A percentile compares a stretch with the other conserved stretches of the same genome.
These are phyloP conservation scores for Syrrhaptes paradoxus DNA, from an alignment of 2,113 vertebrate genomes.

Conservation along the genomic window DNA sequence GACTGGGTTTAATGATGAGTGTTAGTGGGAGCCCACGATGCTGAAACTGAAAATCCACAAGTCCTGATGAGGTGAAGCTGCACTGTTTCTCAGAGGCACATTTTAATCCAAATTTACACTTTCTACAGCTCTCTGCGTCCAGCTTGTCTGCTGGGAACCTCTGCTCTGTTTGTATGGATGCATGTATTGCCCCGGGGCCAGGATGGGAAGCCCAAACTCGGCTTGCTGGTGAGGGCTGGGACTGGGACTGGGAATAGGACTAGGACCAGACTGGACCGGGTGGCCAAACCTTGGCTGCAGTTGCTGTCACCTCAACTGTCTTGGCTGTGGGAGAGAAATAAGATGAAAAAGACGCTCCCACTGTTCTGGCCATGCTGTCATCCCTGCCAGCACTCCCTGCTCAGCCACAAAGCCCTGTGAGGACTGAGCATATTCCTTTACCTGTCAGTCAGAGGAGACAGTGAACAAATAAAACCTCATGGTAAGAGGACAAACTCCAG, in stretches of 20 bases:
- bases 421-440: not conserved
- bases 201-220: not conserved
- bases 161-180: not conserved
- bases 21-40: not conserved
- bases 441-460: not conserved
- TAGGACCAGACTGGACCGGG: not conserved
- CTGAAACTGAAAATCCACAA: not conserved
- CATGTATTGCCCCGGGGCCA: accelerated
- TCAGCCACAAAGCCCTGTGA: not conserved
- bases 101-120: not conserved
- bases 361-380: not conserved
- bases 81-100: not conserved
- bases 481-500: not conserved
- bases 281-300: not conserved
- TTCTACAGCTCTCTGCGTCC: not conserved
- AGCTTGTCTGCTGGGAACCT: not conserved
- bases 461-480: accelerated
- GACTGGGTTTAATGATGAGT: not conserved
- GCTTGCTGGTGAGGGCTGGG: accelerated
- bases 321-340: not conserved
- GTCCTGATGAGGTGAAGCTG: accelerated
- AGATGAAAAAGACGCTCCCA: not conserved
- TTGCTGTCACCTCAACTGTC: not conserved
- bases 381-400: accelerated
- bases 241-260: not conserved